Evolutionary conservation across 2,797 vertebrate species (phyloP), one percentile per base, ranked within the genome.

Genomic region (Lophotriccus pileatus): DNA sequence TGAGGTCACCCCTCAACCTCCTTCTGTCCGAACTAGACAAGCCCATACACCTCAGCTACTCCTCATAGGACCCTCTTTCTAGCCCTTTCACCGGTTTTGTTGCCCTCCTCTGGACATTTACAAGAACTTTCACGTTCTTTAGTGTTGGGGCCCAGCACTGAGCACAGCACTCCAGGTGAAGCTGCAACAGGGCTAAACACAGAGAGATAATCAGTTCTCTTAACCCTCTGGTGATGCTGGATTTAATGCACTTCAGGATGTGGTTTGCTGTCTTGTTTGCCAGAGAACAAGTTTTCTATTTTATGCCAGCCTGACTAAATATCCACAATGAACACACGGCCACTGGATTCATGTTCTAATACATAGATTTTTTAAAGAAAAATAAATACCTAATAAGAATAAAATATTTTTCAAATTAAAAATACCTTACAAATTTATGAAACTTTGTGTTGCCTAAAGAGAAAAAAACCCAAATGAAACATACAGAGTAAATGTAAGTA

Each of bases 111-210:
- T 55, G 53, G 25, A 36, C 1, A 1, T 4, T 25, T 72, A 21
- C 12, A 18, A 50, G 24, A 6, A 50, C 9, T 12, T 67, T 24
- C 19, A 44, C 1, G 21, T 36, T 43, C 19, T 37, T 36, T 52
- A 59, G 11, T 11, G 10, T 7, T 50, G 19, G 12, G 23, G 9
- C 15, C 12, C 22, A 39, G 59, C 36, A 34, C 9, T 41, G 44
- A 23, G 36, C 15, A 24, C 4, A 47, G 11, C 14, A 6, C 17
- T 56, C 22, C 4, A 52, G 15, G 6, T 49, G 20, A 63, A 44
- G 7, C 55, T 0, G 0, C 39, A 58, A 14, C 21, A 41, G 7
- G 0, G 8, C 11, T 58, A 25, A 50, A 46, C 44, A 27, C 8
- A 34, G 37, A 77, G 0, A 18, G 12, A 68, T 34, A 50, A 43